Percentiles rank a stretch among this genome's conserved stretches.
Evolutionary conservation across 2,113 vertebrate species (phyloP).

Genomic region (Myocastor coypus): DNA sequence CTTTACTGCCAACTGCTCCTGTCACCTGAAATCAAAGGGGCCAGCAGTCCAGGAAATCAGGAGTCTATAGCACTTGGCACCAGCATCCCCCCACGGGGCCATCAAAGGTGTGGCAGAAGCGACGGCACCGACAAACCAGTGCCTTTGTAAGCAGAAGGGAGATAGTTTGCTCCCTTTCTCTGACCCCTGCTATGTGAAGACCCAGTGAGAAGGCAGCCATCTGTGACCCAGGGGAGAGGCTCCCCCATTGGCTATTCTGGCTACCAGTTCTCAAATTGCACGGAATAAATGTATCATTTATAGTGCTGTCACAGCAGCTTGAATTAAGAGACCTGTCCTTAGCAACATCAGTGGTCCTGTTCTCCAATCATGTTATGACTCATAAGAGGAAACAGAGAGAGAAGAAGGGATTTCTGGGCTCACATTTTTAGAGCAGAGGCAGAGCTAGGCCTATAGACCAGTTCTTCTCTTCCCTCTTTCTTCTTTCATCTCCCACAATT

Average conservation of each 20-base stretch:
- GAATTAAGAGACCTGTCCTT: not conserved
- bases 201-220: not conserved
- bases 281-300: not conserved
- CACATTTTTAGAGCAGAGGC: not conserved
- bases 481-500: not conserved
- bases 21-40: not conserved
- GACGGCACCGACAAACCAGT: not conserved
- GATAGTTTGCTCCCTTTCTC: not conserved
- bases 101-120: not conserved
- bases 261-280: not conserved
- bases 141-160: not conserved
- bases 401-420: not conserved
- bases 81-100: too few relatives aligned
- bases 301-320: not conserved
- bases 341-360: not conserved
- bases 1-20: not conserved
- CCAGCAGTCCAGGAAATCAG: not conserved
- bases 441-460: too few relatives aligned
- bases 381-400: not conserved
- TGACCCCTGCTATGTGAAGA: not conserved
- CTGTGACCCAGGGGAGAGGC: not conserved
- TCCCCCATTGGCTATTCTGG: not conserved
- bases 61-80: not conserved
- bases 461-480: not conserved
- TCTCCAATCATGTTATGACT: not conserved